phyloP scores from a whole-genome alignment of 1,140 invertebrate genomes.

The Trachymyrmex cornetzi region DNA sequence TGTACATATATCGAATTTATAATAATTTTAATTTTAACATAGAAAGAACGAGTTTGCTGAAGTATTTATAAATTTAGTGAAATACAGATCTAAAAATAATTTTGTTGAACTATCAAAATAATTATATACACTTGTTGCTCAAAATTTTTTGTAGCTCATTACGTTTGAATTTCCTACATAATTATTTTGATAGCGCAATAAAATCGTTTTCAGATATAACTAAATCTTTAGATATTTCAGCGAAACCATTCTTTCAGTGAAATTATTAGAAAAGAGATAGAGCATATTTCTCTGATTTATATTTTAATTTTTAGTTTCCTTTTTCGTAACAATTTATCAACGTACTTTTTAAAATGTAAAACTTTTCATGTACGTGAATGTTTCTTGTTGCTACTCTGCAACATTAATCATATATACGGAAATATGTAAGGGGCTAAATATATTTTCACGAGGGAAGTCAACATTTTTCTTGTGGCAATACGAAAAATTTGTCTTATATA shows the following conservation, averaged over 20 bases:
- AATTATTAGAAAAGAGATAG: background rate
- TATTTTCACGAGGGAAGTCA: constrained; percentile 24
- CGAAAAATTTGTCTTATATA: constrained; percentile 42
- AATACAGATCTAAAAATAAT: too few relatives aligned
- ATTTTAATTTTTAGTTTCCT: background rate
- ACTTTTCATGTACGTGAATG: background rate
- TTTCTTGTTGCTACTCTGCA: background rate
- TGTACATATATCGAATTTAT: background rate
- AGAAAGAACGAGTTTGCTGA: too few relatives aligned
- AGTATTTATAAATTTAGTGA: too few relatives aligned
- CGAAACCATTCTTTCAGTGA: too few relatives aligned
- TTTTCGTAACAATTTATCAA: background rate
- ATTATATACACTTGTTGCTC: too few relatives aligned
- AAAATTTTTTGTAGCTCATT: too few relatives aligned
- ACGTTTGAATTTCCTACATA: too few relatives aligned
- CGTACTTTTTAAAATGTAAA: background rate
- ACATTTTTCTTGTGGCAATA: constrained; percentile 26
- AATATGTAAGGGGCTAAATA: constrained; percentile 32
- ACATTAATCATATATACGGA: constrained; percentile 14
- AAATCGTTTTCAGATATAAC: too few relatives aligned
- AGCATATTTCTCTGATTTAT: background rate
- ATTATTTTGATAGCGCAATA: too few relatives aligned
- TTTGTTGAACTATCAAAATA: too few relatives aligned
- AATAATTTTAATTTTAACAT: background rate
- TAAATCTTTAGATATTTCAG: too few relatives aligned